Conservation (phyloP, 2,113 vertebrate genomes). For the Pseudolaguvia tuberculata region DNA sequence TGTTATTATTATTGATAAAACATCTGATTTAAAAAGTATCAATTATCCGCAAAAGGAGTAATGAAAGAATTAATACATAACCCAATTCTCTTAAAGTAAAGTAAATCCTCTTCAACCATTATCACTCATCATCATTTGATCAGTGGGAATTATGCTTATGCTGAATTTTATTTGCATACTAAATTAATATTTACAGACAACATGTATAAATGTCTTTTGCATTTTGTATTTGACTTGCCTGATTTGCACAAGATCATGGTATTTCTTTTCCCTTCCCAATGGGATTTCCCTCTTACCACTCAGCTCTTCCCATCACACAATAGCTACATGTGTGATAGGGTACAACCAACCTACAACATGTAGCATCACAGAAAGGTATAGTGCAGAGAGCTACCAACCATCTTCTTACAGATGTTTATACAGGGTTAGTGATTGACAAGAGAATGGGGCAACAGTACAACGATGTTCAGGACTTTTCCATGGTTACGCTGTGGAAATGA, state of each 20-base stretch:
- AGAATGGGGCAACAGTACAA: background rate
- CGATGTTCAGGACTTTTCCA: background rate
- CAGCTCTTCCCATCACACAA: background rate
- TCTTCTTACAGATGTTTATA: background rate
- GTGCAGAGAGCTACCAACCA: background rate
- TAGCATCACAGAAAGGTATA: background rate
- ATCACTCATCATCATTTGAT: too few species aligned
- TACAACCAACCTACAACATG: background rate
- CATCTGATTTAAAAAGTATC: background rate
- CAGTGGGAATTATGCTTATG: too few species aligned
- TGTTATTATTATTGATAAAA: background rate
- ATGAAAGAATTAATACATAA: background rate
- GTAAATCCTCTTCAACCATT: background rate
- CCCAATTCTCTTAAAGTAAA: too few species aligned
- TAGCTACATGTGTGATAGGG: background rate
- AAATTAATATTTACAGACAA: background rate
- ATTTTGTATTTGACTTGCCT: background rate
- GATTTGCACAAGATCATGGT: background rate
- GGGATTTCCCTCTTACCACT: background rate
- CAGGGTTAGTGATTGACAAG: background rate
- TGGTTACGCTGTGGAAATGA: background rate
- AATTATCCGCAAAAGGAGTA: background rate
- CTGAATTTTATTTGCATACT: background rate
- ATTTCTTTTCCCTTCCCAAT: background rate
- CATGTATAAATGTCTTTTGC: background rate